A percentile compares a stretch with the other conserved stretches of the same genome.
phyloP scores from a whole-genome alignment of 2,888 invertebrate species.

The Pristionchus entomophagus region DNA sequence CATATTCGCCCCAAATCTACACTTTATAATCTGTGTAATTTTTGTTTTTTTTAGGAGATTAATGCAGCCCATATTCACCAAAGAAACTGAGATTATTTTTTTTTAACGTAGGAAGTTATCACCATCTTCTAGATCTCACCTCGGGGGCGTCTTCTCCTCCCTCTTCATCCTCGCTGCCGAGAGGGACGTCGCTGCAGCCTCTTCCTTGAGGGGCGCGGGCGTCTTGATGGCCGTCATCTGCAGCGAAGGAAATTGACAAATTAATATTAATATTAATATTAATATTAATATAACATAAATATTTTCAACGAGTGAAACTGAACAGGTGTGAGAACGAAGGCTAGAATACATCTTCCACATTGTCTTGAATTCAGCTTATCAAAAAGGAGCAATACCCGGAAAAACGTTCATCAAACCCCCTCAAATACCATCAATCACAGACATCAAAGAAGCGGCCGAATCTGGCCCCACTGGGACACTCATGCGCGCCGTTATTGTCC shows the following conservation, averaged over 20 bases:
- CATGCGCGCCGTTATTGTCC: slow-evolving; percentile 2
- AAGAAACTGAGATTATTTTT: too few species aligned
- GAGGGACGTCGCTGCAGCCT: background rate
- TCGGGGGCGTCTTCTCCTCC: background rate
- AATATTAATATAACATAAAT: background rate
- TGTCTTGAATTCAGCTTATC: too few species aligned
- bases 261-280: too few species aligned
- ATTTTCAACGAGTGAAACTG: background rate
- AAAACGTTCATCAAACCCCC: too few species aligned
- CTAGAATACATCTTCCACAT: too few species aligned
- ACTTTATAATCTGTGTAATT: too few species aligned
- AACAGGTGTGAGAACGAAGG: too few species aligned
- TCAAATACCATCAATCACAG: slow-evolving; percentile 6
- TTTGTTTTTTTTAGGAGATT: too few species aligned
- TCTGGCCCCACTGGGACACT: background rate
- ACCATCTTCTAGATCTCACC: background rate
- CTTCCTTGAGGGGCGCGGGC: background rate
- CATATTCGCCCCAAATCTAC: too few species aligned
- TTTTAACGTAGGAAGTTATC: too few species aligned
- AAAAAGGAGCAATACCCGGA: background rate
- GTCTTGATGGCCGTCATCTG: slow-evolving; percentile 34
- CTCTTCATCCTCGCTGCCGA: background rate
- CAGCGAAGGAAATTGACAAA: too few species aligned
- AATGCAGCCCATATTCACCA: too few species aligned
- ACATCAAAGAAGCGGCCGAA: background rate